phyloP scores from a whole-genome alignment of 1,140 invertebrate species.

The Homalodisca vitripennis region DNA sequence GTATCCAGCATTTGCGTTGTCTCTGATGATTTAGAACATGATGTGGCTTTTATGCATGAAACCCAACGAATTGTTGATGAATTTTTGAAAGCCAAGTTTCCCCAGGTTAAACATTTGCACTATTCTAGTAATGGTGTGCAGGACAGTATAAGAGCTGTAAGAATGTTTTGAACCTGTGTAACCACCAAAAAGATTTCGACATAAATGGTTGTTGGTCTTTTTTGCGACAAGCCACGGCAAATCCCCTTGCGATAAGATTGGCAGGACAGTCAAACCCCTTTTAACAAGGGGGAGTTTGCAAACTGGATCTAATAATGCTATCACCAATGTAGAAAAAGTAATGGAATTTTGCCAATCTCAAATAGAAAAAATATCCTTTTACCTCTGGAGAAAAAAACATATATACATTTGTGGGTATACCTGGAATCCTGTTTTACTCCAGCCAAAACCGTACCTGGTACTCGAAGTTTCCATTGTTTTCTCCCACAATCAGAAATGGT shows the following conservation, averaged over 20 bases:
- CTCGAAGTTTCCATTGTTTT: neutral
- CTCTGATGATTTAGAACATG: too few relatives aligned
- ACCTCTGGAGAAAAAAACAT: neutral
- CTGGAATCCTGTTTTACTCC: neutral
- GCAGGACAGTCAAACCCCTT: conserved; percentile 33
- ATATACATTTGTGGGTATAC: neutral
- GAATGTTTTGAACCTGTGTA: conserved; percentile 44
- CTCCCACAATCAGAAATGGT: neutral
- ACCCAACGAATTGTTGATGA: conserved; percentile 35
- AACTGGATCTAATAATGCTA: neutral
- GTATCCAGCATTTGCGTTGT: too few relatives aligned
- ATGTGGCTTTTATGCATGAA: conserved; percentile 39
- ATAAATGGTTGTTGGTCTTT: conserved; percentile 44
- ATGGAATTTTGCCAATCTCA: neutral
- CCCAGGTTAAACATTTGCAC: conserved; percentile 40
- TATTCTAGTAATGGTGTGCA: conserved; percentile 45
- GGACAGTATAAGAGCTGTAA: conserved; percentile 47
- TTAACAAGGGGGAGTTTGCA: conserved; percentile 34
- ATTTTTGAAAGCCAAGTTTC: conserved; percentile 38
- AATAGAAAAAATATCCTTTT: neutral
- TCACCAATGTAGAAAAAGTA: neutral
- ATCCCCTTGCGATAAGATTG: conserved; percentile 37
- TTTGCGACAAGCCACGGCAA: conserved; percentile 44
- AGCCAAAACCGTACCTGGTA: neutral
- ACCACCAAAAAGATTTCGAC: conserved; percentile 42